A percentile compares a stretch with the other conserved stretches of the same genome.
Evolutionary conservation across 2,797 vertebrate genomes (phyloP).

Genomic region (Gallinago solitaria): DNA sequence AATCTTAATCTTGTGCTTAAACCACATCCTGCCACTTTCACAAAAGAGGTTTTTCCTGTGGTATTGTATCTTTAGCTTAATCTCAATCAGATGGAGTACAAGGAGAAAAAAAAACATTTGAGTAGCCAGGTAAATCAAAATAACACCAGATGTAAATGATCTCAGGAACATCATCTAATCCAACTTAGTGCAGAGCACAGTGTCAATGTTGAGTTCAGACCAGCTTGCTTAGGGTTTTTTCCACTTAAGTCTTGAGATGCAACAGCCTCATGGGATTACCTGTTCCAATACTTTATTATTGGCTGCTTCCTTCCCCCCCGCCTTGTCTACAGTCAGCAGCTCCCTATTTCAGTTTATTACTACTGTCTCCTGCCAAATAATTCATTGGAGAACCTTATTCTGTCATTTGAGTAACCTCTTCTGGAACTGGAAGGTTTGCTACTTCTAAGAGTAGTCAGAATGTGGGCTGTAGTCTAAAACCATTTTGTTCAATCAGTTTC

Average conservation of each 20-base stretch:
- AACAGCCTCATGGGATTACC: neutral
- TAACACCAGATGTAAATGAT: neutral
- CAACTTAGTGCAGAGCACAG: neutral
- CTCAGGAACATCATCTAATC: neutral
- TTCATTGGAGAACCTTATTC: neutral
- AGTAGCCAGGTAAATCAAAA: neutral
- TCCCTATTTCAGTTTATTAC: neutral
- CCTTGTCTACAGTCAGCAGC: neutral
- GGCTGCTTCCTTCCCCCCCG: neutral
- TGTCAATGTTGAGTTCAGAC: neutral
- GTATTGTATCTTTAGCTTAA: neutral
- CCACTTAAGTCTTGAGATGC: neutral
- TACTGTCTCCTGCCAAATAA: neutral
- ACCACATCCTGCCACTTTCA: neutral
- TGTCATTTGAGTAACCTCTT: neutral
- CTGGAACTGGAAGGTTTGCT: neutral
- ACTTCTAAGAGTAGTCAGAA: neutral
- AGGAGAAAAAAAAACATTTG: neutral
- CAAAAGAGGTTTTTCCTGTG: neutral
- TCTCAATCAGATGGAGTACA: neutral
- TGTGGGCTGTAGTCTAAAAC: neutral
- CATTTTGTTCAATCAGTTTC: neutral
- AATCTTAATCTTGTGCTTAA: neutral
- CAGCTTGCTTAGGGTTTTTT: neutral
- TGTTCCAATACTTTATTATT: neutral